These are phyloP conservation scores for Pseudomyrmex pallidus DNA, from an alignment of 1,140 invertebrate species.

Conservation along the genomic window DNA sequence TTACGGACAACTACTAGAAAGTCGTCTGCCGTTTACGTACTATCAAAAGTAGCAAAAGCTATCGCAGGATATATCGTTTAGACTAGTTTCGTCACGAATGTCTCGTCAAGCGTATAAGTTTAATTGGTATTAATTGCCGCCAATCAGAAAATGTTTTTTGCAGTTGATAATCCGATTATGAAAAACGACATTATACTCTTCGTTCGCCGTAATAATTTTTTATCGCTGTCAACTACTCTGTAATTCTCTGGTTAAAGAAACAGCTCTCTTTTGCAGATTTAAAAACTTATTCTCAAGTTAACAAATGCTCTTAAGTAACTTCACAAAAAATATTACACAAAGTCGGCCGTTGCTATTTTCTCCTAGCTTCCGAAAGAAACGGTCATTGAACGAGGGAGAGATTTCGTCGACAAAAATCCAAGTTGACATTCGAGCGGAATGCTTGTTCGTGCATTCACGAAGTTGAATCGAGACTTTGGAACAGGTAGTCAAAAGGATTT, in stretches of 20 bases:
- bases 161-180: not conserved
- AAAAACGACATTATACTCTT: not conserved
- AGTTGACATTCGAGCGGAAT: constrained; percentile 32
- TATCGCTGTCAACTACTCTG: not conserved
- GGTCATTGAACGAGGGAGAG: constrained; percentile 13
- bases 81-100: not conserved
- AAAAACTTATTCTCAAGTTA: not conserved
- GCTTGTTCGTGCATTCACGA: not conserved
- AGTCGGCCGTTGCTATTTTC: not conserved
- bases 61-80: not conserved
- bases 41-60: constrained; percentile 15
- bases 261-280: not conserved
- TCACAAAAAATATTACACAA: too few species aligned
- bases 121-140: constrained; percentile 24
- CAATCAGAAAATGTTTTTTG: not conserved
- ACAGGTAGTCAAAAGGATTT: constrained; percentile 37
- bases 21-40: constrained; percentile 37
- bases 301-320: not conserved
- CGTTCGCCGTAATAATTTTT: not conserved
- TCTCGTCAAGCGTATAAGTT: constrained; percentile 20
- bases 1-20: constrained; percentile 6
- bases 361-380: constrained; percentile 34
- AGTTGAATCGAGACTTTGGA: constrained; percentile 33
- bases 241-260: not conserved
- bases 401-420: constrained; percentile 30